Base-by-base conservation (phyloP, 2,113 vertebrate genomes). In the Tachysurus fulvidraco region DNA sequence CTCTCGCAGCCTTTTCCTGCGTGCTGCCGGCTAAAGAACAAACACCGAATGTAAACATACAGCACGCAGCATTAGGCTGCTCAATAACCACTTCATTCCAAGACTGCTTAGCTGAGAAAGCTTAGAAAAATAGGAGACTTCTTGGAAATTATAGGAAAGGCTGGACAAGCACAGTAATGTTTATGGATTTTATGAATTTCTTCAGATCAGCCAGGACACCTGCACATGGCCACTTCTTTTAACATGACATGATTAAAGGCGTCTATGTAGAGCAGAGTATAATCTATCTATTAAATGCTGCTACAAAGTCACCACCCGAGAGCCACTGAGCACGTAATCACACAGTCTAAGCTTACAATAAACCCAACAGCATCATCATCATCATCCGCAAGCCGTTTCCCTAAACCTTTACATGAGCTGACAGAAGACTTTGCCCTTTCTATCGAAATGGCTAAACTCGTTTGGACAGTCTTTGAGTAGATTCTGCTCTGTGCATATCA, bases 391-490 rank as follows among this genome's bases (percentile, higher is more conserved):
- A 23, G 52, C 44, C 60, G n/a, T 21, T 81, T 80, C 6, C 46
- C 76, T 21, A 52, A 81, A 50, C 6, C 65, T 73, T 59, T 23
- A 67, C 64, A 12, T 23, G 44, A 60, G 19, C 67, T 50, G 57
- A 81, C 67, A 64, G 78, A 83, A 64, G 71, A 55, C 23, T 52
- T 77, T 46, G n/a, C 14, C 30, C 81, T 54, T 64, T 50, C 21
- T 28, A 86, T 90, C 23, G 91, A 88, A 88, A 88, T 86, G 90
- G 87, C 83, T 85, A 84, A 85, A 36, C 65, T 78, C 67, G 57
- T 41, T 64, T 71, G 76, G 76, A 82, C 52, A 87, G 73, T 52
- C 67, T 88, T 83, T 87, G 1, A 88, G 71, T 44, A 19, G 81
- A 41, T 86, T 84, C 59, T 77, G 85, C 88, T 80, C 41, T 30